Evolutionary conservation across 2,113 vertebrate species (phyloP).

Genomic region (Tretioscincus oriximinensis): DNA sequence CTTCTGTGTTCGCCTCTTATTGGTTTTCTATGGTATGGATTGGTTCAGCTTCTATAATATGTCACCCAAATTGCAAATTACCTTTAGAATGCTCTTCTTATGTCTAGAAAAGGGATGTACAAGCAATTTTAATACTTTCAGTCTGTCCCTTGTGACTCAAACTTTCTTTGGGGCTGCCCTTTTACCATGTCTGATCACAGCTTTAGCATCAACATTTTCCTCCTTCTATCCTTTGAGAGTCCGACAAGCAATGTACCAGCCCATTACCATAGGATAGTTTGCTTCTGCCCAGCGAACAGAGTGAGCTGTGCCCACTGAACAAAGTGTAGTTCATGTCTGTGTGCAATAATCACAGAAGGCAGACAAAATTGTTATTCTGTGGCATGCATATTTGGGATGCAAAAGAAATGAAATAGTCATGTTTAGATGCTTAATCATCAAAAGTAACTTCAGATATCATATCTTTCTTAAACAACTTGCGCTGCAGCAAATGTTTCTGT

Average conservation of each 20-base stretch:
- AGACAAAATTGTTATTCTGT: not conserved
- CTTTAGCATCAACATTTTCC: not conserved
- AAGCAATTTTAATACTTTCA: too few species aligned
- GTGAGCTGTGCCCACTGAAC: not conserved
- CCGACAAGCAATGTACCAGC: not conserved
- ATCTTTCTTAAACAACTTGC: not conserved
- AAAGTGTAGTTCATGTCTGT: not conserved
- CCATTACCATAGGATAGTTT: not conserved
- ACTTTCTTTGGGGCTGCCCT: too few species aligned
- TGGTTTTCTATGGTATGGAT: too few species aligned
- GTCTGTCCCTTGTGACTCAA: too few species aligned
- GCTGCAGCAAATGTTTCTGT: not conserved
- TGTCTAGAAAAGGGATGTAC: too few species aligned
- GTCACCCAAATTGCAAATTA: too few species aligned
- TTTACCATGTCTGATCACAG: too few species aligned
- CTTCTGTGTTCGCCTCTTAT: too few species aligned
- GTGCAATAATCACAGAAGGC: not conserved
- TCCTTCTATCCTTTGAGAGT: not conserved
- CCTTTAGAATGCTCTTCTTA: too few species aligned
- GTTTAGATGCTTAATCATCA: not conserved
- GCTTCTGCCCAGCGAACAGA: not conserved
- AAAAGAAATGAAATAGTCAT: not conserved
- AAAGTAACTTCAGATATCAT: not conserved
- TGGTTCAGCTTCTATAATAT: too few species aligned
- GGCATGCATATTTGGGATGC: not conserved